Base-by-base conservation (phyloP, 2,888 invertebrate genomes). In the Microctonus brassicae region DNA sequence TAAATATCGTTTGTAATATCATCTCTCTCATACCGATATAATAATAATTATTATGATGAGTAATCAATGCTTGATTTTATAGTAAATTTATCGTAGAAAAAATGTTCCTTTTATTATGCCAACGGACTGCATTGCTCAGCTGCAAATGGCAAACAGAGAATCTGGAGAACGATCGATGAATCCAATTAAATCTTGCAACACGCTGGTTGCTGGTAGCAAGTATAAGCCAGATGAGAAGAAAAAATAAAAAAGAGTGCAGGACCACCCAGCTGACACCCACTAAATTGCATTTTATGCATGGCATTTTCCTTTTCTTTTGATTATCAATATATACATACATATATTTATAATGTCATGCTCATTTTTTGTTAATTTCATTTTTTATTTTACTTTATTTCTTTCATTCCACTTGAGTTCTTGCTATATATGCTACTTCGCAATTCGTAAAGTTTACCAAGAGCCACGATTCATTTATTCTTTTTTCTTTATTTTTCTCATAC, bases 161-260 rank as follows among this genome's bases (percentile, higher is more conserved):
- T 79, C 79, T 79, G 80, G 80, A 82, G 80, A 80, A 82, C 83
- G 83, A 83, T 86, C 86, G 83, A 86, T 86, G 84, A 84, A 85
- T 85, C 81, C 84, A 86, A 86, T 86, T 85, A 86, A 85, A 86
- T 85, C 84, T 82, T 78, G 81, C 83, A 83, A 82, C 81, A 78
- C 78, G 77, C 71, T 72, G 76, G 78, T 76, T 75, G 65, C 69
- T 29, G 70, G 66, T n/a, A n/a, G 69, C 62, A 64, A 71, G 73
- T 58, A 62, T 65, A 55, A 60, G 72, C 36, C 62, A 69, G 69
- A 74, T 63, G 69, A 55, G 68, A 42, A 42, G 47, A 42, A 22
- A 73, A 69, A 67, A 72, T 67, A 70, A 73, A 69, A 73, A 70
- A 70, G 73, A 71, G n/a, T n/a, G n/a, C 63, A 29, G 64, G 64